phyloP scores from a whole-genome alignment of 1,140 invertebrate genomes.

The Drosophila oshimai region DNA sequence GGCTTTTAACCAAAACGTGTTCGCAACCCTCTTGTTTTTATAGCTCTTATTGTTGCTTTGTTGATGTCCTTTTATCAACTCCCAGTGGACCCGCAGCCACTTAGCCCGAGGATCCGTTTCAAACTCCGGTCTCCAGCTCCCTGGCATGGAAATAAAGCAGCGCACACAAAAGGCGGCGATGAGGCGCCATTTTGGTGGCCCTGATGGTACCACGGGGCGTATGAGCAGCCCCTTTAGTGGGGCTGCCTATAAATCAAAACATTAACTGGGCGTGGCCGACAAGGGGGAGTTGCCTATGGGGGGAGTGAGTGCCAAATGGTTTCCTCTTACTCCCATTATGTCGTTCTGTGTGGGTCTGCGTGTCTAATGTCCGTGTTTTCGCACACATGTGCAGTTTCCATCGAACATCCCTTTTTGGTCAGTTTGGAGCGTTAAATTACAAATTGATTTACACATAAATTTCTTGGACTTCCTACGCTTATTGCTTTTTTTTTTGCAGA shows the following conservation, averaged over 20 bases:
- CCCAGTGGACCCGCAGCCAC: slow-evolving; percentile 57
- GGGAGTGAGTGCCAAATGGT: slow-evolving; percentile 27
- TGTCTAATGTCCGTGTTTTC: slow-evolving; percentile 38
- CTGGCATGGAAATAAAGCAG: slow-evolving; percentile 38
- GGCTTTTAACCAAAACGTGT: slow-evolving; percentile 16
- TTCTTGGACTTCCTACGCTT: slow-evolving; percentile 30
- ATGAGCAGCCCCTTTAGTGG: slow-evolving; percentile 29
- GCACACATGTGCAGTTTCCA: slow-evolving; percentile 20
- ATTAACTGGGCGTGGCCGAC: slow-evolving; percentile 65
- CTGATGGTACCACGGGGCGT: slow-evolving; percentile 29
- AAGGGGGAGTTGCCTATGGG: neutral
- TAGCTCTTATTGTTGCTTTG: slow-evolving; percentile 3
- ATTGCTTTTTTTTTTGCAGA: slow-evolving; percentile 8
- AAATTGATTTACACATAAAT: slow-evolving; percentile 77
- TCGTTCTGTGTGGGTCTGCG: slow-evolving; percentile 5
- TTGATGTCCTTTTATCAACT: slow-evolving; percentile 62
- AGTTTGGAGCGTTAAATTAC: slow-evolving; percentile 37
- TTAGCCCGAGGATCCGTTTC: slow-evolving; percentile 57
- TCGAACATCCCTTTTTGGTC: slow-evolving; percentile 6
- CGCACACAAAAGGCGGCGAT: slow-evolving; percentile 8
- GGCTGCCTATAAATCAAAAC: slow-evolving; percentile 69
- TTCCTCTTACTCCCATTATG: slow-evolving; percentile 5
- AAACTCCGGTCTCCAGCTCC: neutral
- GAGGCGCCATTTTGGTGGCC: slow-evolving; percentile 27
- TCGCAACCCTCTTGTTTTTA: slow-evolving; percentile 27